phyloP scores from a whole-genome alignment of 2,113 vertebrate genomes.

The Dolichallabes microphthalmus region DNA sequence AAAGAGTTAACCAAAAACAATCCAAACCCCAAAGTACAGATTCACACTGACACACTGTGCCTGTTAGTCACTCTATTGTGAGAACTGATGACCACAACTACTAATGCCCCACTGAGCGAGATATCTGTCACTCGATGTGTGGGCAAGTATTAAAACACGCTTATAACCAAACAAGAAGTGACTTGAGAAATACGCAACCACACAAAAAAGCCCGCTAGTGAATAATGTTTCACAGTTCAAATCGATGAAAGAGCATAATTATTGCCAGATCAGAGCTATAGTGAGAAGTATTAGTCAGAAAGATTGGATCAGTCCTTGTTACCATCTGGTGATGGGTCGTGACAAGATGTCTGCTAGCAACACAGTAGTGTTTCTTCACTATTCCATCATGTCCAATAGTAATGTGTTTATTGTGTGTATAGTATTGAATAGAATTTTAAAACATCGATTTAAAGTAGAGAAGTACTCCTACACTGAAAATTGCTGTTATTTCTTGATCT shows the following conservation, averaged over 20 bases:
- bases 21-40: conserved; percentile 44
- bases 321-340: conserved; percentile 48
- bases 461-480: neutral
- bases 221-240: conserved; percentile 22
- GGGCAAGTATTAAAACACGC: conserved; percentile 40
- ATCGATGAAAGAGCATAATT: conserved; percentile 30
- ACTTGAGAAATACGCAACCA: conserved; percentile 11
- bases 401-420: neutral
- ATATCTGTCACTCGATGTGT: conserved; percentile 47
- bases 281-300: conserved; percentile 44
- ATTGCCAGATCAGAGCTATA: conserved; percentile 26
- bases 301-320: conserved; percentile 27
- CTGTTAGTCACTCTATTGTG: conserved; percentile 54
- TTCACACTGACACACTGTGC: conserved; percentile 55
- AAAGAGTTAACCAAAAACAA: conserved; percentile 44
- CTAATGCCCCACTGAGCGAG: conserved; percentile 50
- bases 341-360: conserved; percentile 44
- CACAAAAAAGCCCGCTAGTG: conserved; percentile 8
- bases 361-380: conserved; percentile 18
- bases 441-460: neutral
- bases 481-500: neutral
- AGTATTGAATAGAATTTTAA: neutral
- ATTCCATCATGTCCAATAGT: neutral
- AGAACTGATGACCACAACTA: conserved; percentile 48
- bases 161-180: conserved; percentile 35